Percentiles rank a stretch among this genome's conserved stretches.
Conservation (phyloP, 64 coral and sea anemone genomes). For the Montipora cactus region DNA sequence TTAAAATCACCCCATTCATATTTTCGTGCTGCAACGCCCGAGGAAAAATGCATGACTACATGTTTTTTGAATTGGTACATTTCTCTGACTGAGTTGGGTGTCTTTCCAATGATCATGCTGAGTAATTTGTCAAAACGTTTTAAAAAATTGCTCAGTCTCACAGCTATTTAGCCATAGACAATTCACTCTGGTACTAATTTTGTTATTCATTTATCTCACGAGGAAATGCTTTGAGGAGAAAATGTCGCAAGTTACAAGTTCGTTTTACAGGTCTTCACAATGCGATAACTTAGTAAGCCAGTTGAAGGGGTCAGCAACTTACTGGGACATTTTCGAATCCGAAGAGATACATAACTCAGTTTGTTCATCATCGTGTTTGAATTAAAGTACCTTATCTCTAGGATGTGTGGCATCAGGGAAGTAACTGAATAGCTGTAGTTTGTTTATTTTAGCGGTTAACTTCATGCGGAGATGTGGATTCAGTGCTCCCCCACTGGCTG, state of each 20-base stretch:
- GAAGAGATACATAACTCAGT: background rate
- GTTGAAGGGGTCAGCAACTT: no score
- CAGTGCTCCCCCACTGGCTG: no score
- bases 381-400: background rate
- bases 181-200: background rate
- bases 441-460: background rate
- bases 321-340: no score
- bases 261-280: no score
- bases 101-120: background rate
- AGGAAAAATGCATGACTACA: background rate
- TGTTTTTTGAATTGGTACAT: background rate
- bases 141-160: background rate
- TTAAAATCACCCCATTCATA: background rate
- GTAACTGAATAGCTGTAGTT: background rate
- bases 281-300: no score
- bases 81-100: no score
- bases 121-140: background rate
- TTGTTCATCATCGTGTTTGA: background rate
- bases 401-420: background rate
- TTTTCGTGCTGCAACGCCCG: background rate
- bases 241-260: no score
- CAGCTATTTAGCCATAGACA: background rate
- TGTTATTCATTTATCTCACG: background rate
- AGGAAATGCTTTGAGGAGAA: background rate
- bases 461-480: background rate